phyloP scores from a whole-genome alignment of 2,113 vertebrate genomes.

The Phodopus roborovskii region DNA sequence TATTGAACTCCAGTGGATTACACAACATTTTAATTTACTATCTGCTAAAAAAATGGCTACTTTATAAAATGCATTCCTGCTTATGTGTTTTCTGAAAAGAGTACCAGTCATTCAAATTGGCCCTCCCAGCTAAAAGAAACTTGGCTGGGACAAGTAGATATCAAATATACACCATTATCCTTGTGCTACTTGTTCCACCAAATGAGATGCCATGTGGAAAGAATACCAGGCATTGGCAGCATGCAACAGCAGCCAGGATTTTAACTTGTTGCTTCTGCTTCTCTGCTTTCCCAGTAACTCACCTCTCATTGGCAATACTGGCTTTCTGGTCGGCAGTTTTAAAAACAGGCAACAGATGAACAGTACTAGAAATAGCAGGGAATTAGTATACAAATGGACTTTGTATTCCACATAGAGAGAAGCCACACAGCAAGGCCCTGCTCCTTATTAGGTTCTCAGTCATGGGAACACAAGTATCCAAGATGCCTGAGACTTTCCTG shows the following conservation, averaged over 20 bases:
- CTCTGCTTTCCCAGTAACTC: background rate
- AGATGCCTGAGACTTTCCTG: background rate
- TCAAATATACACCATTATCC: background rate
- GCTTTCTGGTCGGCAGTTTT: background rate
- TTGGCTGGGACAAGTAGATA: constrained; percentile 9
- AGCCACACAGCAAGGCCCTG: background rate
- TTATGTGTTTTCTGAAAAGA: constrained; percentile 60
- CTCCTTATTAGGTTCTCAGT: background rate
- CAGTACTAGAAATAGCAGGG: background rate
- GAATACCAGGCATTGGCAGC: background rate
- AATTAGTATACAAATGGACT: no score
- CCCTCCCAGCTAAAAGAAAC: constrained; percentile 44
- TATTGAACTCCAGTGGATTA: constrained; percentile 73
- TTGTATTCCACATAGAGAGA: background rate
- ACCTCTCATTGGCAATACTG: background rate
- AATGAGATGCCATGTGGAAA: background rate
- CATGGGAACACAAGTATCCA: background rate
- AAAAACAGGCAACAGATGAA: background rate
- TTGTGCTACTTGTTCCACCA: background rate
- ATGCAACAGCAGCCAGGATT: background rate
- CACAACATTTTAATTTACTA: constrained; percentile 78
- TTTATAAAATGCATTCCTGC: constrained; percentile 64
- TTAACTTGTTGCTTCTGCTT: background rate
- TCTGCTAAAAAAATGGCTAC: constrained; percentile 64
- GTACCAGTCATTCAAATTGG: constrained; percentile 41